Evolutionary conservation across 2,888 invertebrate species (phyloP).

Genomic region (Tiliacea citrago): DNA sequence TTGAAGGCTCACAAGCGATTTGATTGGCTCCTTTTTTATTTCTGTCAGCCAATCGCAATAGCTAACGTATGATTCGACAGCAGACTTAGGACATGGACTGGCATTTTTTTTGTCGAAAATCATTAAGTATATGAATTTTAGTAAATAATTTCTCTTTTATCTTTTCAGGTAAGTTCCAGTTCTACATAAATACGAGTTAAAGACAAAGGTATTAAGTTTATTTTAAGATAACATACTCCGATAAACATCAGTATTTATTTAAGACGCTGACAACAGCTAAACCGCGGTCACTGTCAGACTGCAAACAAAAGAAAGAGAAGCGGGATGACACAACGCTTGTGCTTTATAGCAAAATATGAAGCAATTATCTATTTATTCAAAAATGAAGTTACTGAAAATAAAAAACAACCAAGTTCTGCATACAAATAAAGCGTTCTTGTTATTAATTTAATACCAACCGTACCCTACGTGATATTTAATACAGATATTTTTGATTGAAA

Average conservation of each 20-base stretch:
- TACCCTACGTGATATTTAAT: no score
- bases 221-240: background rate
- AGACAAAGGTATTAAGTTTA: conserved; percentile 4
- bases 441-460: no score
- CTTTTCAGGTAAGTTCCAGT: conserved; percentile 54
- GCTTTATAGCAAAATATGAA: no score
- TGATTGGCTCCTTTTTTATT: background rate
- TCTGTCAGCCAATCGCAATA: background rate
- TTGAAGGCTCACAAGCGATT: background rate
- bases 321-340: no score
- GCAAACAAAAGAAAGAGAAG: no score
- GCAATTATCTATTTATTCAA: no score
- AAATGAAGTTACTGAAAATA: no score
- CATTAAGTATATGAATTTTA: background rate
- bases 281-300: no score
- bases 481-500: no score
- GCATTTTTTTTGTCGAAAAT: background rate
- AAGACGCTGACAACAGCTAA: no score
- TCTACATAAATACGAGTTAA: background rate
- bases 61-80: background rate
- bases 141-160: background rate
- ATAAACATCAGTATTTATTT: background rate
- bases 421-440: no score
- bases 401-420: no score
- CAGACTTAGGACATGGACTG: background rate